A percentile compares a stretch with the other conserved stretches of the same genome.
phyloP scores from a whole-genome alignment of 2,797 vertebrate species.

The Tapirus indicus region DNA sequence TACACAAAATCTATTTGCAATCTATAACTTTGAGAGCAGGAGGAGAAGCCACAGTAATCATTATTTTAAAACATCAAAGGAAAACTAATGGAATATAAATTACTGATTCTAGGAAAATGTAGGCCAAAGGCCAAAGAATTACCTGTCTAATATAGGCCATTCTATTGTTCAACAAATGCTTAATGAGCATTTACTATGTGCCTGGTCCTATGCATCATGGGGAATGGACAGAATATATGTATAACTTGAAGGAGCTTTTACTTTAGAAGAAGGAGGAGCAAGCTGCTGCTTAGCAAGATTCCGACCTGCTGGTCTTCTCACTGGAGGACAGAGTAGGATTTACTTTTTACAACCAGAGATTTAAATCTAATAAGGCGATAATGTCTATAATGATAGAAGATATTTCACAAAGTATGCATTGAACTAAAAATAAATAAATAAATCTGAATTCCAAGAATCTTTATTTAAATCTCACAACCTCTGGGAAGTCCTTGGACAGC shows the following conservation, averaged over 20 bases:
- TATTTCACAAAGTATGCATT: conserved; percentile 22
- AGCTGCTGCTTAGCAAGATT: not conserved
- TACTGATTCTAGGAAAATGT: conserved; percentile 60
- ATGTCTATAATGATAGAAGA: not conserved
- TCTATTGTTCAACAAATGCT: conserved; percentile 40
- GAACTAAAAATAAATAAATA: not conserved
- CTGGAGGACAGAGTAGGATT: not conserved
- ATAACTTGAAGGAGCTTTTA: not conserved
- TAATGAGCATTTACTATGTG: conserved; percentile 56
- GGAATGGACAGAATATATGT: not conserved
- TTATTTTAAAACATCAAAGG: conserved; percentile 72
- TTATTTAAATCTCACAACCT: not conserved
- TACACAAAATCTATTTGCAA: conserved; percentile 73
- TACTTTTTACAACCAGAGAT: not conserved
- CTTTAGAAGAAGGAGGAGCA: not conserved
- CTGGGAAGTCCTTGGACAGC: not conserved
- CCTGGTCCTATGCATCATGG: not conserved
- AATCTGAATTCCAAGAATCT: conserved; percentile 10
- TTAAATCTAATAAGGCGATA: not conserved
- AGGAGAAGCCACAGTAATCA: conserved; percentile 59
- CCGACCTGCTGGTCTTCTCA: not conserved
- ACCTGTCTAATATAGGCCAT: conserved; percentile 15
- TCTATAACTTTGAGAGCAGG: conserved; percentile 64
- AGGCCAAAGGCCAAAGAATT: conserved; percentile 74
- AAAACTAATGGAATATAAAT: conserved; percentile 77